Evolutionary conservation across 1,140 invertebrate genomes (phyloP), one percentile per base, ranked within the genome.

Genomic region (Aphaenogaster ashmeadi): DNA sequence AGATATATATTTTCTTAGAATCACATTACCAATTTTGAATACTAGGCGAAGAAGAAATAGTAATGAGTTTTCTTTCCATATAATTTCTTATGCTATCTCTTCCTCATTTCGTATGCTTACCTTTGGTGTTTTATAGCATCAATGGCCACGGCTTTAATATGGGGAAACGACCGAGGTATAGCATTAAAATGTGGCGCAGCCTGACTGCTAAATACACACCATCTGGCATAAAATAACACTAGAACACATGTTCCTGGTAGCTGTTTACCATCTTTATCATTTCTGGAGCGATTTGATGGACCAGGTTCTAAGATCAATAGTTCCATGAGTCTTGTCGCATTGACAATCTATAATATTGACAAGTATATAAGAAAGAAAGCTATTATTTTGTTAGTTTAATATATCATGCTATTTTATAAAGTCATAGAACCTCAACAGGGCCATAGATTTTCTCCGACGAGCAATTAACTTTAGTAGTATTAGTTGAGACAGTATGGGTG

Each of bases 181-280:
- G 98, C 98, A 96, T 99, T 99, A 90, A 98, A 98, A 94, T 98
- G 97, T 5, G 98, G 98, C 8, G 98, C 98, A 41, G 98, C 98
- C 91, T 97, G 97, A 81, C 98, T 98, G 94, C 98, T 99, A 91
- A 99, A 99, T 47, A 98, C 97, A 95, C 99, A 99, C 94, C 97
- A 98, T 69, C 97, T 97, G 0, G 98, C 98, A 95, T 98, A 99
- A 95, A 99, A 99, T 86, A 99, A 95, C 0, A 99, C 97, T 18
- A 98, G 90, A 71, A 97, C 96, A 96, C 99, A 99, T 80, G 97
- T 95, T n/a, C 96, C 97, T 41, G 96, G 95, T 21, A 95, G 95
- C 85, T 96, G 93, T 71, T 95, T 96, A 58, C 90, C 90, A 74
- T 94, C 93, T 69, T 94, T 94, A 0, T 81, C 88, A 50, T 86